Evolutionary conservation across 2,888 invertebrate genomes (phyloP).

Genomic region (Agrotis segetum): DNA sequence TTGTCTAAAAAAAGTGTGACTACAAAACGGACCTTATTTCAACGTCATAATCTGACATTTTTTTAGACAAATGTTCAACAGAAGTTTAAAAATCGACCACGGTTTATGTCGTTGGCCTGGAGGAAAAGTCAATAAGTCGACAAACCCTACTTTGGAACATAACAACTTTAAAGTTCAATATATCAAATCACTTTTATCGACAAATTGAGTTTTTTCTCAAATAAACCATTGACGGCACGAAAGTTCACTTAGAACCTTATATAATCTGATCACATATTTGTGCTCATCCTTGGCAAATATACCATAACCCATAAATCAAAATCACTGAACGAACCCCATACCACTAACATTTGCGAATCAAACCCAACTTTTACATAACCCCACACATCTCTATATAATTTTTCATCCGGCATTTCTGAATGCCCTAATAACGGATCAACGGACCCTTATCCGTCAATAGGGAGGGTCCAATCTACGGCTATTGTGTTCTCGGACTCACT

Average conservation of each 20-base stretch:
- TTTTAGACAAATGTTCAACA: no score
- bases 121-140: no score
- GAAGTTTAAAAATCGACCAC: no score
- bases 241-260: neutral
- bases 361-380: conserved; percentile 19
- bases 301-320: conserved; percentile 17
- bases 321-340: conserved; percentile 1
- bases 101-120: no score
- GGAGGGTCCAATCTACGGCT: conserved; percentile 58
- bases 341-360: conserved; percentile 23
- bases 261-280: conserved; percentile 18
- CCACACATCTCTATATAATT: conserved; percentile 34
- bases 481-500: conserved; percentile 51
- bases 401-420: conserved; percentile 55
- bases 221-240: neutral
- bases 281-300: neutral
- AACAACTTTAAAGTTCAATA: no score
- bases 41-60: no score
- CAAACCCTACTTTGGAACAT: no score
- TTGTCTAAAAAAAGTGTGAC: no score
- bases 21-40: no score
- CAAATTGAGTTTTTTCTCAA: no score
- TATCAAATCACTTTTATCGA: no score
- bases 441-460: conserved; percentile 57
- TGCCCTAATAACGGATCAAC: conserved; percentile 55